These are phyloP conservation scores for Drosophila sucinea DNA, from an alignment of 1,140 invertebrate species.

Conservation along the genomic window DNA sequence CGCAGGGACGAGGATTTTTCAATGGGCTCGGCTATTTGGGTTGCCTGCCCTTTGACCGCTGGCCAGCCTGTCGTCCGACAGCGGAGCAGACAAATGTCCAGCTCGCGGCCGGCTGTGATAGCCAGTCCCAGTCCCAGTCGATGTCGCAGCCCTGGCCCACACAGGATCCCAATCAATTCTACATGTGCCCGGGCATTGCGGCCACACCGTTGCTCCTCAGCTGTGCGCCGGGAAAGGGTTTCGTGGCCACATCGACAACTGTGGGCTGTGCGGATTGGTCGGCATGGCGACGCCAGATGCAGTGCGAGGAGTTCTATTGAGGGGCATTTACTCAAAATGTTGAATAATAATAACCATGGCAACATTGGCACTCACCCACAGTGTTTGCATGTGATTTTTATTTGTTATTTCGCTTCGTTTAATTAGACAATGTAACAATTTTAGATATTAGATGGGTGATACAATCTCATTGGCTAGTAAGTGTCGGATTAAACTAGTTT, in stretches of 20 bases:
- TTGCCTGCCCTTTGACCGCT: constrained; percentile 67
- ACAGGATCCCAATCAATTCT: constrained; percentile 72
- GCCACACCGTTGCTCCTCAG: constrained; percentile 59
- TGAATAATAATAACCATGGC: constrained; percentile 26
- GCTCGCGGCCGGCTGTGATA: constrained; percentile 45
- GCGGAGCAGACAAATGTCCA: constrained; percentile 20
- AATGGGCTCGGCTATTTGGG: constrained; percentile 68
- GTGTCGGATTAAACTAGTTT: not conserved
- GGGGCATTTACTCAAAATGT: constrained; percentile 12
- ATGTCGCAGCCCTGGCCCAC: constrained; percentile 59
- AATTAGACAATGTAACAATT: not conserved
- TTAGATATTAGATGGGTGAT: not conserved
- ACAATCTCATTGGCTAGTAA: not conserved
- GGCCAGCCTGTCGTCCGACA: constrained; percentile 67
- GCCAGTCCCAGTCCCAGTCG: constrained; percentile 10
- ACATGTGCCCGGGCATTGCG: constrained; percentile 57
- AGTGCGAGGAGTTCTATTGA: constrained; percentile 71
- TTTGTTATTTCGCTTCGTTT: constrained; percentile 7
- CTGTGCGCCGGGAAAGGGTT: constrained; percentile 63
- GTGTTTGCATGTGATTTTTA: constrained; percentile 11
- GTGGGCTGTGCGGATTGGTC: constrained; percentile 74
- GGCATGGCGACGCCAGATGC: constrained; percentile 67
- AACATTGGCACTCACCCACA: constrained; percentile 19
- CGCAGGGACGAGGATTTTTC: constrained; percentile 76
- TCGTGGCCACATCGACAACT: constrained; percentile 55